These are phyloP conservation scores for Folsomia manolachei DNA, from an alignment of 2,888 invertebrate species.

Conservation along the genomic window DNA sequence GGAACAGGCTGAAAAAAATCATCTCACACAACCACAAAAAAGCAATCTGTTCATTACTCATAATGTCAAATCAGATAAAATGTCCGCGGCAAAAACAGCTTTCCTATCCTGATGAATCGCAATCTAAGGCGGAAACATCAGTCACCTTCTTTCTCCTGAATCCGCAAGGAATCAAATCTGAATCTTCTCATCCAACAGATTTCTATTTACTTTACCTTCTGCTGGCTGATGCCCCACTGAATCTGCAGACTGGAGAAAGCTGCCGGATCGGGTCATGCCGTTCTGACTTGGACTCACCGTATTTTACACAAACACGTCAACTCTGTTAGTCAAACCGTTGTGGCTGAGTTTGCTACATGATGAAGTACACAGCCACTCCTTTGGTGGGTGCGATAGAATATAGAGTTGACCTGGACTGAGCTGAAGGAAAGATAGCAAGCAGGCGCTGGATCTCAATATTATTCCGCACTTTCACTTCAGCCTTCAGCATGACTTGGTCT, in stretches of 20 bases:
- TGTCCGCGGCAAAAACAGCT: conserved; percentile 3
- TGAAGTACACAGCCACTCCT: too few species aligned
- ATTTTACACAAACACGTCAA: background rate
- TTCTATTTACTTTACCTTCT: background rate
- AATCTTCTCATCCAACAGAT: background rate
- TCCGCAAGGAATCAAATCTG: conserved; percentile 9
- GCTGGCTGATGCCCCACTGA: background rate
- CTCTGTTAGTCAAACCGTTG: background rate
- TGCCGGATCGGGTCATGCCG: background rate
- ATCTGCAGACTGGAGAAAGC: background rate
- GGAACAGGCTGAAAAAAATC: background rate
- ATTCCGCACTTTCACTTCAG: background rate
- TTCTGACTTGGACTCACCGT: background rate
- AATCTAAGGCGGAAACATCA: conserved; percentile 31
- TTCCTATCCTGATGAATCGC: background rate
- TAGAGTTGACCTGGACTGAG: background rate
- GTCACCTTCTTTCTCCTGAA: conserved; percentile 34
- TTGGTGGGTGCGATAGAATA: too few species aligned
- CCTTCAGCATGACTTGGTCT: background rate
- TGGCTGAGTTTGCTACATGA: too few species aligned
- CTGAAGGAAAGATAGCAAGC: background rate
- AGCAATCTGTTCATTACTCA: conserved; percentile 18
- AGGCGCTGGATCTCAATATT: too few species aligned
- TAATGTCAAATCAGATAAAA: conserved; percentile 11
- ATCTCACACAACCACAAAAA: background rate